These are phyloP conservation scores for Microplitis mediator DNA, from an alignment of 1,140 invertebrate species.

Conservation along the genomic window DNA sequence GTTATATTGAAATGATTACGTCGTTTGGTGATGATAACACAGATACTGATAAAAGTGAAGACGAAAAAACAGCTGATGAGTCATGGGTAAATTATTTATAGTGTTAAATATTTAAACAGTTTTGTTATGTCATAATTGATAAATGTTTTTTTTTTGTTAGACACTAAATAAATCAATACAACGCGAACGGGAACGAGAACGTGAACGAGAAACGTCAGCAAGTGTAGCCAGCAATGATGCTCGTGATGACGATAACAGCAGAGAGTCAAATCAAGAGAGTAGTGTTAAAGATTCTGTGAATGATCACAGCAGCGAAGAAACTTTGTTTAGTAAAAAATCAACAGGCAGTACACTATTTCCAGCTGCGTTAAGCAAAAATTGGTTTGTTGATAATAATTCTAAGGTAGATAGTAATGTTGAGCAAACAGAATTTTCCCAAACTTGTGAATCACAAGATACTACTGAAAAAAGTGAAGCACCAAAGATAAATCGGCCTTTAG, in stretches of 20 bases:
- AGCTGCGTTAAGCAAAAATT: constrained; percentile 39
- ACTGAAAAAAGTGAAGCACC: constrained; percentile 34
- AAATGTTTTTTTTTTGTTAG: too few relatives aligned
- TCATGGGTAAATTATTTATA: constrained; percentile 7
- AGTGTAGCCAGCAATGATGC: not conserved
- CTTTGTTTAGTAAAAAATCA: constrained; percentile 18
- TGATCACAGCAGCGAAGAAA: constrained; percentile 65
- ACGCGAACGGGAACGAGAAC: too few relatives aligned
- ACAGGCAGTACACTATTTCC: constrained; percentile 55
- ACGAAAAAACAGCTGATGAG: constrained; percentile 12
- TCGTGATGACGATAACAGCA: constrained; percentile 7
- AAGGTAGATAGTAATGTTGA: constrained; percentile 42
- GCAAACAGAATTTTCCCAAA: constrained; percentile 25
- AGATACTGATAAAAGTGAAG: constrained; percentile 51
- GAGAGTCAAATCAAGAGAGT: not conserved
- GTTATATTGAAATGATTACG: constrained; percentile 69
- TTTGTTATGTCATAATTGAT: too few relatives aligned
- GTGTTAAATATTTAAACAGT: not conserved
- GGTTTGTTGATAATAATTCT: constrained; percentile 31
- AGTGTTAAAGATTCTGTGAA: constrained; percentile 65
- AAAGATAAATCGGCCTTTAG: constrained; percentile 53
- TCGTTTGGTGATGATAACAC: constrained; percentile 61
- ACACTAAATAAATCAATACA: too few relatives aligned
- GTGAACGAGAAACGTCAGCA: too few relatives aligned
- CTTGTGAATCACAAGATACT: not conserved